Percentiles rank a stretch among this genome's conserved stretches.
Conservation (phyloP, 2,797 vertebrate genomes). For the Leontocebus nigricollis region DNA sequence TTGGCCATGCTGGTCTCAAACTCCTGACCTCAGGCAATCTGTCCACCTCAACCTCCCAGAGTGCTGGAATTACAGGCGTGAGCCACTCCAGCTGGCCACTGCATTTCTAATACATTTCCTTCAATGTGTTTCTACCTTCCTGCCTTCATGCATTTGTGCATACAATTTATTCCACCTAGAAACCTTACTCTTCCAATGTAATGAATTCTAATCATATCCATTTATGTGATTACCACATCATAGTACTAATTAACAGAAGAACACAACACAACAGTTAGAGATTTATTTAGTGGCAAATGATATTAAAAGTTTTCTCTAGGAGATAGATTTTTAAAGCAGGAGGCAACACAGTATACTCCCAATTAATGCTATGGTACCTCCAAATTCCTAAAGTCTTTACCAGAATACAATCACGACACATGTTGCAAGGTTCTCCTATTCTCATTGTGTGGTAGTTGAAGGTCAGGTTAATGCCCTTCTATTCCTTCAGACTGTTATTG, state of each 20-base stretch:
- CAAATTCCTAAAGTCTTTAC: not conserved
- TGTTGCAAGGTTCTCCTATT: not conserved
- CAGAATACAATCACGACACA: fast-evolving
- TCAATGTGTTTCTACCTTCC: not conserved
- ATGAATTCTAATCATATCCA: not conserved
- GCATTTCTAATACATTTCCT: not conserved
- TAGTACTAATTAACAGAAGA: not conserved
- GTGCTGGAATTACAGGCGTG: too few species aligned
- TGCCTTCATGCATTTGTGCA: not conserved
- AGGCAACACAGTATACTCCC: not conserved
- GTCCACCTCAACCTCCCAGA: too few species aligned
- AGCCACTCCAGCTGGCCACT: too few species aligned
- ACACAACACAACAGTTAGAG: not conserved
- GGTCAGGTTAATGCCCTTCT: not conserved
- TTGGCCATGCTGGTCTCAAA: too few species aligned
- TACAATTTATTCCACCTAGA: not conserved
- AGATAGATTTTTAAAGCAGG: not conserved
- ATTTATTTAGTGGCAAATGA: not conserved
- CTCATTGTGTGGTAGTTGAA: not conserved
- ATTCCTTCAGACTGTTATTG: too few species aligned
- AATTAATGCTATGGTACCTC: not conserved
- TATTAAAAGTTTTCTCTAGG: not conserved
- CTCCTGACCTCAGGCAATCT: too few species aligned
- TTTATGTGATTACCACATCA: not conserved
- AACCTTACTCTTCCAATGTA: not conserved